A percentile compares a stretch with the other conserved stretches of the same genome.
Conservation (phyloP, 1,140 invertebrate genomes). For the Cheumatopsyche charites region DNA sequence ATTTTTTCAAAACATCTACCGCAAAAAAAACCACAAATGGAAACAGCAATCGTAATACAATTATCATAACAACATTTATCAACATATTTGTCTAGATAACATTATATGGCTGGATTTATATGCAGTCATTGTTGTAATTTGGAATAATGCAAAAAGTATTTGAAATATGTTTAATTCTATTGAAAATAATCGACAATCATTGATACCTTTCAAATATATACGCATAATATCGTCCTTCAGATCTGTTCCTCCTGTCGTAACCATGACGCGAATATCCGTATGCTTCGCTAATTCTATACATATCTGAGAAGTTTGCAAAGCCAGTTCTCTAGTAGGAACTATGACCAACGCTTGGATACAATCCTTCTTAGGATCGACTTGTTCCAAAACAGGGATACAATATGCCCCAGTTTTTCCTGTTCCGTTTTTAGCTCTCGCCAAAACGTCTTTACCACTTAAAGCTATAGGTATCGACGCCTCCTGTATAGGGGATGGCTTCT, state of each 20-base stretch:
- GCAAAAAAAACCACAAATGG: no score
- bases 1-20: no score
- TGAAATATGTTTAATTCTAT: background rate
- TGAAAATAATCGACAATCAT: constrained; percentile 29
- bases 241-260: constrained; percentile 98
- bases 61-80: no score
- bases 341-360: constrained; percentile 97
- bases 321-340: constrained; percentile 98
- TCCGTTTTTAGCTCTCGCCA: constrained; percentile 99
- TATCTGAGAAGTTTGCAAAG: constrained; percentile 99
- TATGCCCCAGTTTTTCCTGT: constrained; percentile 99
- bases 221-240: constrained; percentile 99
- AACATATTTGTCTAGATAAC: no score
- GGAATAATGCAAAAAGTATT: background rate
- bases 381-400: constrained; percentile 96
- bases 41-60: no score
- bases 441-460: constrained; percentile 94
- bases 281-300: constrained; percentile 98
- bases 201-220: constrained; percentile 93
- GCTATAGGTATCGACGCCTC: constrained; percentile 99
- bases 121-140: background rate
- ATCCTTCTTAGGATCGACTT: constrained; percentile 89
- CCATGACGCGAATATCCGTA: constrained; percentile 95
- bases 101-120: no score
- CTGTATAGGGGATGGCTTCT: constrained; percentile 99